phyloP scores from a whole-genome alignment of 2,888 invertebrate species.

The Phyllotreta cruciferae region DNA sequence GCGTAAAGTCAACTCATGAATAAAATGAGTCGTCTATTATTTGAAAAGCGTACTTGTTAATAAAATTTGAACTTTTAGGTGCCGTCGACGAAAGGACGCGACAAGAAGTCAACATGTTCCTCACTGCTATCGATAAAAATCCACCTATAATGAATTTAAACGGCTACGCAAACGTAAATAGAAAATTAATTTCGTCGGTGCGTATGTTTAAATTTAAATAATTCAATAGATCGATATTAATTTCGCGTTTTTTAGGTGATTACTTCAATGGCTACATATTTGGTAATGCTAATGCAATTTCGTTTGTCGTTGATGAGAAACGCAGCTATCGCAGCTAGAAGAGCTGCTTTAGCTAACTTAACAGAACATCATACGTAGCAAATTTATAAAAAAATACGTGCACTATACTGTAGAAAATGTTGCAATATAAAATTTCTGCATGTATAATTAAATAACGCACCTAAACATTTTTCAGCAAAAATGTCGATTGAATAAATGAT shows the following conservation, averaged over 20 bases:
- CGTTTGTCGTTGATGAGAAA: constrained; percentile 70
- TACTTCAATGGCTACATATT: constrained; percentile 75
- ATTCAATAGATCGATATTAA: constrained; percentile 1
- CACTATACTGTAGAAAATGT: no score
- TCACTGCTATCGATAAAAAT: constrained; percentile 76
- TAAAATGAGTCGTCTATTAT: no score
- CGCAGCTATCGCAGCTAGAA: constrained; percentile 58
- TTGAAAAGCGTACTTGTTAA: background rate
- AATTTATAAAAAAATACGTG: constrained; percentile 6
- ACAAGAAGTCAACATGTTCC: constrained; percentile 76
- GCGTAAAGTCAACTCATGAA: no score
- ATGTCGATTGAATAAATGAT: no score
- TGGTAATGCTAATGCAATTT: constrained; percentile 77
- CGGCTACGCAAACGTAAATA: constrained; percentile 75
- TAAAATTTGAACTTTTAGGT: constrained; percentile 26
- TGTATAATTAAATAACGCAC: no score
- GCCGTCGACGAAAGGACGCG: constrained; percentile 71
- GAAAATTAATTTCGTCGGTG: constrained; percentile 73
- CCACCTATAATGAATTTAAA: constrained; percentile 80
- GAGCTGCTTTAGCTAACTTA: constrained; percentile 40
- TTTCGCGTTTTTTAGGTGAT: constrained; percentile 68
- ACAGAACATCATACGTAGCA: constrained; percentile 29
- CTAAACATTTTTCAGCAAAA: no score
- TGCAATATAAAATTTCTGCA: no score
- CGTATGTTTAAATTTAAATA: constrained; percentile 48